phyloP scores from a whole-genome alignment of 2,888 invertebrate genomes.

The Busseola fusca region DNA sequence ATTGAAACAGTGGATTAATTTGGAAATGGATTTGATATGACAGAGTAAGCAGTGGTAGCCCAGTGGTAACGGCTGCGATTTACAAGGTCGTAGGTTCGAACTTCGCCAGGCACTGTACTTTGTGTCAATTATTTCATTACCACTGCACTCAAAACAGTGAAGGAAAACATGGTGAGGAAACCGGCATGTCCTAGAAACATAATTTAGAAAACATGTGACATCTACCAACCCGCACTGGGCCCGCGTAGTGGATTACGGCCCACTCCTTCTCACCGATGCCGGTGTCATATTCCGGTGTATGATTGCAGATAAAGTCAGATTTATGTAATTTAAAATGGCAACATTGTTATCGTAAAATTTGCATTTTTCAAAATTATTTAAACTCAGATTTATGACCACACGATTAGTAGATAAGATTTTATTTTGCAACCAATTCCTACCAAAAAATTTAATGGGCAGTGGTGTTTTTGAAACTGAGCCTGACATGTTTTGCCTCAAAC shows the following conservation, averaged over 20 bases:
- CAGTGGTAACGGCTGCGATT: no score
- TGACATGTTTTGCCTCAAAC: not conserved
- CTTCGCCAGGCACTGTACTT: no score
- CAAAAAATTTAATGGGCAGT: not conserved
- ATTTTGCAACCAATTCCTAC: not conserved
- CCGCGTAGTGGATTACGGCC: no score
- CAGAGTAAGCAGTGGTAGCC: not conserved
- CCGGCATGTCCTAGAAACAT: no score
- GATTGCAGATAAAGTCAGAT: not conserved
- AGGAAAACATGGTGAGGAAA: no score
- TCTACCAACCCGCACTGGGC: no score
- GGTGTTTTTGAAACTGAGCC: not conserved
- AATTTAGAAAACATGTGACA: no score
- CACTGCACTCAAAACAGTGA: no score
- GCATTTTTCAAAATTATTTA: not conserved
- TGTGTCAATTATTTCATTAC: no score
- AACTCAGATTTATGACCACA: not conserved
- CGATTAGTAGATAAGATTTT: not conserved
- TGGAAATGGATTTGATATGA: not conserved
- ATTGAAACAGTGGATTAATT: not conserved
- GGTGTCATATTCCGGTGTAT: no score
- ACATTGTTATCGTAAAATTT: not conserved
- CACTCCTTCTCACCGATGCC: no score
- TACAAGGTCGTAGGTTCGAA: no score
- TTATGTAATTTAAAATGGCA: not conserved